A percentile compares a stretch with the other conserved stretches of the same genome.
Evolutionary conservation across 2,113 vertebrate genomes (phyloP).

Genomic region (Solenodon paradoxus): DNA sequence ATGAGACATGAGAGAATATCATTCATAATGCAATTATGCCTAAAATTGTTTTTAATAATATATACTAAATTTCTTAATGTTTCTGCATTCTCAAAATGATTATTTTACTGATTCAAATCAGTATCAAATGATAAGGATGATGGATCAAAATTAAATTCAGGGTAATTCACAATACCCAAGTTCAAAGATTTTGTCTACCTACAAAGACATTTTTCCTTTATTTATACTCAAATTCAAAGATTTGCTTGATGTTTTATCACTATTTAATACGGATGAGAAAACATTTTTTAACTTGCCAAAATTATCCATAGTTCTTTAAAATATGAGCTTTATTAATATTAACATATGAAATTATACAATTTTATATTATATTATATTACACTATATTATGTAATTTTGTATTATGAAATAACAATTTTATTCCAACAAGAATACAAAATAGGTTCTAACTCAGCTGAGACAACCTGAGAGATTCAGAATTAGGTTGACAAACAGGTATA

Average conservation of each 20-base stretch:
- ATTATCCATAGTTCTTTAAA: background rate
- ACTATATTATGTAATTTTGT: too few relatives aligned
- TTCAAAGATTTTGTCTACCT: background rate
- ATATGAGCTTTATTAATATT: too few relatives aligned
- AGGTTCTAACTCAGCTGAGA: background rate
- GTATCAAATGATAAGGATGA: background rate
- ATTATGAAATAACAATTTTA: background rate
- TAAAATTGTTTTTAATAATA: constrained; percentile 41
- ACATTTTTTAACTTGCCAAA: too few relatives aligned
- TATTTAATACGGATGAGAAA: too few relatives aligned
- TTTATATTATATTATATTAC: too few relatives aligned
- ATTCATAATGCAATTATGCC: background rate
- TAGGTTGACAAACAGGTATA: background rate
- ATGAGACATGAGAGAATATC: background rate
- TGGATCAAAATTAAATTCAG: background rate
- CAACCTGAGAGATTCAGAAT: background rate
- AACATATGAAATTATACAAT: too few relatives aligned
- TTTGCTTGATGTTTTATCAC: background rate
- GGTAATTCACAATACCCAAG: background rate
- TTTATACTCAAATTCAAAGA: background rate
- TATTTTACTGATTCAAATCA: background rate
- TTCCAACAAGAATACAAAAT: background rate
- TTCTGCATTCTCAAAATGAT: background rate
- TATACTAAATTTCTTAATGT: constrained; percentile 28
- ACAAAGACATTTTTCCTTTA: background rate